Evolutionary conservation across 2,113 vertebrate genomes (phyloP).

Genomic region (Misgurnus anguillicaudatus): DNA sequence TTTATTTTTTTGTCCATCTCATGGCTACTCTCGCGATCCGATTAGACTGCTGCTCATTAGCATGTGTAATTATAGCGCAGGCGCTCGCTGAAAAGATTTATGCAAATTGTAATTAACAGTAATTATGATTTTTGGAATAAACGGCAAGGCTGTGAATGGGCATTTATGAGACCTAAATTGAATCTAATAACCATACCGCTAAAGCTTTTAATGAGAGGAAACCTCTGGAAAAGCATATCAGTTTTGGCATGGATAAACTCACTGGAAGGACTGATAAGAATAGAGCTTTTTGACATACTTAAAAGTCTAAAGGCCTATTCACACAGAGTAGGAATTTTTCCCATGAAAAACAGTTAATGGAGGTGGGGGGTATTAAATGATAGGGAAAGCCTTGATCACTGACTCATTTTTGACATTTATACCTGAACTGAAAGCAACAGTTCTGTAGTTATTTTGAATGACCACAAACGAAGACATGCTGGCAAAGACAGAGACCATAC

Average conservation of each 20-base stretch:
- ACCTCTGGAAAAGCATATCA: background rate
- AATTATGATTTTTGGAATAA: conserved; percentile 80
- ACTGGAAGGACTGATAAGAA: background rate
- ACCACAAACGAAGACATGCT: background rate
- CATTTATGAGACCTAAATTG: conserved; percentile 74
- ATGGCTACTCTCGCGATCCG: conserved; percentile 48
- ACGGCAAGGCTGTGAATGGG: conserved; percentile 72
- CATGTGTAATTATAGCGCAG: conserved; percentile 76
- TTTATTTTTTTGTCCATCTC: conserved; percentile 59
- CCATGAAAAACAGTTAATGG: too few relatives aligned
- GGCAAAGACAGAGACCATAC: background rate
- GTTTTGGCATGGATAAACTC: conserved; percentile 25
- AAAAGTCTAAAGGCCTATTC: background rate
- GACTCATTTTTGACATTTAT: background rate
- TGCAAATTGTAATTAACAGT: conserved; percentile 85
- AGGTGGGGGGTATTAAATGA: too few relatives aligned
- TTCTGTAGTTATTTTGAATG: background rate
- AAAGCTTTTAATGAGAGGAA: conserved; percentile 55
- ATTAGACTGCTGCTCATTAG: conserved; percentile 73
- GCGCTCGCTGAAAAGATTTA: conserved; percentile 79
- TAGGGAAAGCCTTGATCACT: too few relatives aligned
- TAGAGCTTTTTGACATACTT: background rate
- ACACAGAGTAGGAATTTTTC: background rate
- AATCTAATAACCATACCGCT: conserved; percentile 68
- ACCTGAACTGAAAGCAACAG: background rate